Conservation (phyloP, 2,113 vertebrate species). For the Rhea pennata region DNA sequence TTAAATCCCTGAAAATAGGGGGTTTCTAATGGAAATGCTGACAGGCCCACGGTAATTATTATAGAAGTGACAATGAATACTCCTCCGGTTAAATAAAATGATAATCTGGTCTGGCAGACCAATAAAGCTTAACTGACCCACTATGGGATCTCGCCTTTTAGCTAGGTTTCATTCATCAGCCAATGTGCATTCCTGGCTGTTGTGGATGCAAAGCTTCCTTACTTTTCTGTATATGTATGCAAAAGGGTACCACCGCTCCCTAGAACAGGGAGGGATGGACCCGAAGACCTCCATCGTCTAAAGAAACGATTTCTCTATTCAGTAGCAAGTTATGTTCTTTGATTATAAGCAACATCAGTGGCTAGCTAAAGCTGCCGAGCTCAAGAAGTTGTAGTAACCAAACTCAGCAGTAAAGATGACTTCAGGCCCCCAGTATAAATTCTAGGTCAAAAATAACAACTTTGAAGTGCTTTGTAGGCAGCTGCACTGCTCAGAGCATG, state of each 20-base stretch:
- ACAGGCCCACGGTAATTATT: constrained; percentile 65
- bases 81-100: constrained; percentile 57
- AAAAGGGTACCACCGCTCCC: not conserved
- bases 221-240: not conserved
- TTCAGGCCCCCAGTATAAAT: not conserved
- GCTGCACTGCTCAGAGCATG: not conserved
- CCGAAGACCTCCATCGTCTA: not conserved
- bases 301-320: not conserved
- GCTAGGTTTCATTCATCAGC: not conserved
- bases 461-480: not conserved
- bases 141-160: not conserved
- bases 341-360: not conserved
- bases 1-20: constrained; percentile 74
- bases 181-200: not conserved
- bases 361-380: rapidly evolving
- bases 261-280: not conserved
- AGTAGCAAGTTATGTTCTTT: not conserved
- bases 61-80: constrained; percentile 57
- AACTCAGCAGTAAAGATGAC: not conserved
- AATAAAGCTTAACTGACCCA: constrained; percentile 31
- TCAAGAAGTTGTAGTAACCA: not conserved
- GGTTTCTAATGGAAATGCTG: constrained; percentile 77
- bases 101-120: constrained; percentile 63
- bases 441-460: not conserved
- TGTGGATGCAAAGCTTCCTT: not conserved